Evolutionary conservation across 2,113 vertebrate genomes (phyloP).

Genomic region (Numenius arquata): DNA sequence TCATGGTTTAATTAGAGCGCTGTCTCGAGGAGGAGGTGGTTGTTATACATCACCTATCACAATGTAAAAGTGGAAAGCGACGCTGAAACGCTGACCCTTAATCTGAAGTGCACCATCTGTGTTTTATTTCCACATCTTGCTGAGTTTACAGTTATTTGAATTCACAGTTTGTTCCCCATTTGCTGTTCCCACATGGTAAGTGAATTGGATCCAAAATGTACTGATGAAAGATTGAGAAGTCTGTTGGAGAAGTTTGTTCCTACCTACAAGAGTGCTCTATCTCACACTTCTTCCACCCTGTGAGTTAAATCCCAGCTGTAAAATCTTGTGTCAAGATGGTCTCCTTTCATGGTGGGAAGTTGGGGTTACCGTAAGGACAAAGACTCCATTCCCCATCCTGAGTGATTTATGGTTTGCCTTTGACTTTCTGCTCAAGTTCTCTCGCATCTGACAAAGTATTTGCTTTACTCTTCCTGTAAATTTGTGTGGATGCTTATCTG

Average conservation of each 20-base stretch:
- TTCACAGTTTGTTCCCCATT: conserved; percentile 67
- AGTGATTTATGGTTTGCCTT: conserved; percentile 9
- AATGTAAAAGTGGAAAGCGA: conserved; percentile 44
- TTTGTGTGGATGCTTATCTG: neutral
- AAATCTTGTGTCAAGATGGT: neutral
- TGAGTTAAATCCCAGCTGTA: conserved; percentile 36
- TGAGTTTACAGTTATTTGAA: conserved; percentile 63
- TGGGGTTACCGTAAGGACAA: conserved; percentile 21
- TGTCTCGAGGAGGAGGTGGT: conserved; percentile 1
- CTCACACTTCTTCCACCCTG: neutral
- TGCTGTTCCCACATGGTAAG: conserved; percentile 66
- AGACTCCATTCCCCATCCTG: neutral
- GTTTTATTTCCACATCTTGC: conserved; percentile 65
- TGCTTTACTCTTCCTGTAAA: neutral
- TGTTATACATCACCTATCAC: conserved; percentile 35
- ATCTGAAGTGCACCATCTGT: conserved; percentile 59
- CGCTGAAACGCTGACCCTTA: conserved; percentile 5
- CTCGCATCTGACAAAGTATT: neutral
- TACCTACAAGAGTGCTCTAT: neutral
- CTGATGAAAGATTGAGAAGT: conserved; percentile 51
- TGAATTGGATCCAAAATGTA: conserved; percentile 50
- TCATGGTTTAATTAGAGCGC: conserved; percentile 7
- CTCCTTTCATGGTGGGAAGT: conserved; percentile 1
- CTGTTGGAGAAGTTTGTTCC: conserved; percentile 44
- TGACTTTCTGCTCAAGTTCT: neutral